Conservation (phyloP, 2,888 invertebrate species). For the Thumatha senex region DNA sequence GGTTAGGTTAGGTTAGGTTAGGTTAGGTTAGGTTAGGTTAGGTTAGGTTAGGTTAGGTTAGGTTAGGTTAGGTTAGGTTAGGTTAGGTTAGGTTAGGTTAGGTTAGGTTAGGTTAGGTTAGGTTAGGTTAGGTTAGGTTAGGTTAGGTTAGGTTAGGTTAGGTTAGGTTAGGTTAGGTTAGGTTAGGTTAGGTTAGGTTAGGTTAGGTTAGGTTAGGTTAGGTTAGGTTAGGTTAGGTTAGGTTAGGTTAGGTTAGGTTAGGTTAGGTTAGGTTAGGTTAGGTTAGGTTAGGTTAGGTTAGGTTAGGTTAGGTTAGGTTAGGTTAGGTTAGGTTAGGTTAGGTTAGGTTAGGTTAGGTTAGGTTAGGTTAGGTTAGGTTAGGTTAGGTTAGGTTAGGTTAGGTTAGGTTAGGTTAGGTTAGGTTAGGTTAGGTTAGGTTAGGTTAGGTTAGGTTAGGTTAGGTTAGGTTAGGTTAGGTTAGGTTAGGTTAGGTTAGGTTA, state of each 20-base stretch:
- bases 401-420: constrained; percentile 26
- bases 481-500: constrained; percentile 9
- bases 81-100: constrained; percentile 27
- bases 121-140: constrained; percentile 31
- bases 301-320: constrained; percentile 27
- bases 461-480: constrained; percentile 14
- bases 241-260: constrained; percentile 24
- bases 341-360: constrained; percentile 28
- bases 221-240: constrained; percentile 28
- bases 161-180: constrained; percentile 26
- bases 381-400: constrained; percentile 32
- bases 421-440: constrained; percentile 26
- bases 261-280: constrained; percentile 25
- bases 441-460: constrained; percentile 28
- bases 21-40: constrained; percentile 23
- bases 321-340: constrained; percentile 28
- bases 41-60: constrained; percentile 22
- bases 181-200: constrained; percentile 27
- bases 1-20: constrained; percentile 17
- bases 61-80: constrained; percentile 27
- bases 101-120: constrained; percentile 28
- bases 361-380: constrained; percentile 31
- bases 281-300: constrained; percentile 22
- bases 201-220: constrained; percentile 26
- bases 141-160: constrained; percentile 31